Base-by-base conservation (phyloP, 2,797 vertebrate species). In the Alcedo quadribrachys region DNA sequence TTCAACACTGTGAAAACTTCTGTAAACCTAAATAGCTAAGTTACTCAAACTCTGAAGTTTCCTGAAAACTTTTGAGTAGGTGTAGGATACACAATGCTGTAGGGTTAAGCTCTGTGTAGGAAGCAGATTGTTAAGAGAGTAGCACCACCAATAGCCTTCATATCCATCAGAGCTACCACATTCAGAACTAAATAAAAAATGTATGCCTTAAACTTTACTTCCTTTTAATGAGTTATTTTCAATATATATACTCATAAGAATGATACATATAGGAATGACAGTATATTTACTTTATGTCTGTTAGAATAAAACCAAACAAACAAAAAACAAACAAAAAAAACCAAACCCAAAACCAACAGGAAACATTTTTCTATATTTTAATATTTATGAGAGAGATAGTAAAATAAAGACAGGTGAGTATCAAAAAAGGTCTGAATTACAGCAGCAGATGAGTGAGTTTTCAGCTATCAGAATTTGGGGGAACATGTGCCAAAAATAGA, bases 231-330 rank as follows among this genome's bases (percentile, higher is more conserved):
- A 25, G 9, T 65, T 66, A 18, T 83, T 87, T 83, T 77, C 40
- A 53, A 0, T 50, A n/a, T 37, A n/a, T 13, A 6, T 70, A n/a
- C 10, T 80, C 11, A 1, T 61, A 57, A 1, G 1, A 68, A 54
- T 46, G 27, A 9, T 63, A 69, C 12, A 42, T 0, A 1, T 13
- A 22, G 20, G 70, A 75, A 33, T 65, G n/a, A 53, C 8, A 57
- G 7, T 35, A 12, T 33, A 42, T 85, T 73, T 68, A 9, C 87
- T 91, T 68, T 12, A 4, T 11, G 11, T 37, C 40, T 65, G 57
- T 42, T 70, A 48, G 32, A 8, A 60, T 57, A 12, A 53, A 82
- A 54, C 35, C 35, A 35, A 35, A 35, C 35, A 35, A 35, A 35
- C 35, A 35, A 10, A 35, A 35, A 35, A 35, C 9, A 35, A 33